Conservation (phyloP, 2,797 vertebrate genomes). For the Enteromius anoplus region DNA sequence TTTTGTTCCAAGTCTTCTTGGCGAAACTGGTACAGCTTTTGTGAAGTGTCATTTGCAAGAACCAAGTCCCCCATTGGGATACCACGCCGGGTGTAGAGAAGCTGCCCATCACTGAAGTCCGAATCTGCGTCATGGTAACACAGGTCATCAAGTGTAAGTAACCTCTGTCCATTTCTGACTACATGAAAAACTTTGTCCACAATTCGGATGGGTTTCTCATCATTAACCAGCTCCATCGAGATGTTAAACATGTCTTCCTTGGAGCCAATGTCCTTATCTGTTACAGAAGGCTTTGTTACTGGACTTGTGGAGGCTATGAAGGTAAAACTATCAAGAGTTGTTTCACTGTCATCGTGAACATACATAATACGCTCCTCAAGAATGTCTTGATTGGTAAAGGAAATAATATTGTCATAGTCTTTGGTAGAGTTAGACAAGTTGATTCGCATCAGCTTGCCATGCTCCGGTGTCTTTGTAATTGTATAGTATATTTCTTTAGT, state of each 20-base stretch:
- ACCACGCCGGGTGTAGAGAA: conserved; percentile 85
- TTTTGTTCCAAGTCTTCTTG: conserved; percentile 85
- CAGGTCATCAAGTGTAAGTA: conserved; percentile 85
- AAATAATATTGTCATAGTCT: conserved; percentile 76
- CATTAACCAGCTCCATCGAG: conserved; percentile 85
- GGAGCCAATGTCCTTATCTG: conserved; percentile 61
- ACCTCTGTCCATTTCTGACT: conserved; percentile 78
- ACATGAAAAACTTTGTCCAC: conserved; percentile 86
- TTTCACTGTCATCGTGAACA: conserved; percentile 89
- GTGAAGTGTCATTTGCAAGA: conserved; percentile 78
- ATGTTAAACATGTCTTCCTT: conserved; percentile 81
- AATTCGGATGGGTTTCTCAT: conserved; percentile 85
- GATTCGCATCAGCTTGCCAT: conserved; percentile 82
- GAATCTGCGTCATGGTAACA: conserved; percentile 86
- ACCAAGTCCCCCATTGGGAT: conserved; percentile 92
- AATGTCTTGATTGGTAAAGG: conserved; percentile 85
- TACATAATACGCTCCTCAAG: conserved; percentile 81
- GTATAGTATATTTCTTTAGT: conserved; percentile 82
- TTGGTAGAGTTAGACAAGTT: conserved; percentile 79
- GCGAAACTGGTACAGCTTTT: conserved; percentile 85
- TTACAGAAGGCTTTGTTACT: conserved; percentile 63
- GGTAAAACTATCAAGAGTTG: conserved; percentile 78
- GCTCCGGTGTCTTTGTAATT: conserved; percentile 78
- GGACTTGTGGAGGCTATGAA: conserved; percentile 76
- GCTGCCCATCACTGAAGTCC: conserved; percentile 84